These are phyloP conservation scores for Heliconius hortense DNA, from an alignment of 2,888 invertebrate genomes.

Conservation along the genomic window DNA sequence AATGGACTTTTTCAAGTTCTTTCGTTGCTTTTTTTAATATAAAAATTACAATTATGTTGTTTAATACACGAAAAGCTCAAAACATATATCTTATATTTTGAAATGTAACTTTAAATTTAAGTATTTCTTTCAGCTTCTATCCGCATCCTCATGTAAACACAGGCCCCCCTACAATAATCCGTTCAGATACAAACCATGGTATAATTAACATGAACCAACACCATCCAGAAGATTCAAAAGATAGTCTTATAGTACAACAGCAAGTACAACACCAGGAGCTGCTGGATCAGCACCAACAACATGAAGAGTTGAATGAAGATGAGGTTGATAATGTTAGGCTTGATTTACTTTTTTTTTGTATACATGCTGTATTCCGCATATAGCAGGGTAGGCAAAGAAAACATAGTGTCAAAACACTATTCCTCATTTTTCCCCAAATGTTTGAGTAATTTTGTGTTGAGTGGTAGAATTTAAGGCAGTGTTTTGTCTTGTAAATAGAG, in stretches of 20 bases:
- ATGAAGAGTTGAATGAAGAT: conserved; percentile 73
- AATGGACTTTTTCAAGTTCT: background rate
- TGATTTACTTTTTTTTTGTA: background rate
- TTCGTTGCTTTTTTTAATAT: background rate
- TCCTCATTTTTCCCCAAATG: too few species aligned
- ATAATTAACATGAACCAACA: conserved; percentile 77
- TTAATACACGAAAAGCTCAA: background rate
- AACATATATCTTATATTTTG: background rate
- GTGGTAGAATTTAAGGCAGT: background rate
- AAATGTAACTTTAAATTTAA: background rate
- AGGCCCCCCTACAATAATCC: conserved; percentile 73
- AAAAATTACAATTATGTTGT: too few species aligned
- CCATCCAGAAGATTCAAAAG: conserved; percentile 73
- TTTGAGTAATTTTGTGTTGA: background rate
- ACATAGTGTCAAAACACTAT: background rate
- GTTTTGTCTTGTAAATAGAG: background rate
- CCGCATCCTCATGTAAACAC: conserved; percentile 75
- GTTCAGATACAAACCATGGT: conserved; percentile 72
- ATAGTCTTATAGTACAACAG: conserved; percentile 75
- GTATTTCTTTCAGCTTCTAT: conserved; percentile 70
- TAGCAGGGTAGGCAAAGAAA: background rate
- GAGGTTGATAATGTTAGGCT: conserved; percentile 61
- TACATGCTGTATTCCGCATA: background rate
- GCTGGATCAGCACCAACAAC: conserved; percentile 77
- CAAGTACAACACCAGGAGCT: conserved; percentile 77